Percentiles rank a stretch among this genome's conserved stretches.
phyloP scores from a whole-genome alignment of 2,888 invertebrate genomes.

The Cyaniris semiargus region DNA sequence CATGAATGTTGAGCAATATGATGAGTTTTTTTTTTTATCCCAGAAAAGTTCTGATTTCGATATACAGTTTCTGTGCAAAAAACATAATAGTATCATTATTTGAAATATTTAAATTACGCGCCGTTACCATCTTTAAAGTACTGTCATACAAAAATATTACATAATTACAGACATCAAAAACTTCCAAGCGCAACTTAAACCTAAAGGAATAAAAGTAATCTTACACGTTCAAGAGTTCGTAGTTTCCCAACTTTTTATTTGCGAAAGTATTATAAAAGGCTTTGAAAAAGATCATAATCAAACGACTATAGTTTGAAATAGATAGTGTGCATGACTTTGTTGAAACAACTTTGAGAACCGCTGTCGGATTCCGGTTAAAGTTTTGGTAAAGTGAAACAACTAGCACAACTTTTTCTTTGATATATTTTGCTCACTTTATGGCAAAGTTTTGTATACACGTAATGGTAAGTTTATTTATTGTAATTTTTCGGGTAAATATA shows the following conservation, averaged over 20 bases:
- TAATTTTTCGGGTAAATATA: neutral
- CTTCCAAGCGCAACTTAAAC: neutral
- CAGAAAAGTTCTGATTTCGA: no score
- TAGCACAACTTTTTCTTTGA: conserved; percentile 30
- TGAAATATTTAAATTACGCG: no score
- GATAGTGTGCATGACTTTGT: conserved; percentile 26
- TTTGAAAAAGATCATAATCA: conserved; percentile 18
- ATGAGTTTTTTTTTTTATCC: no score
- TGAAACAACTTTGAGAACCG: conserved; percentile 25
- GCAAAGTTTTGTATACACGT: conserved; percentile 11
- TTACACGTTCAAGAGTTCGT: neutral
- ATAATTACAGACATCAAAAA: neutral
- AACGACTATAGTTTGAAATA: conserved; percentile 24
- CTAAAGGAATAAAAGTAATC: neutral
- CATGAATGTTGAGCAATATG: no score
- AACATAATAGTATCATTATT: no score
- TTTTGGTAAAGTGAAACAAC: conserved; percentile 33
- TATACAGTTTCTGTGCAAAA: no score
- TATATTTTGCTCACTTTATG: conserved; percentile 28
- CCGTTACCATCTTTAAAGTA: no score
- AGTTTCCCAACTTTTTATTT: neutral
- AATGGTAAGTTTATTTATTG: conserved; percentile 11
- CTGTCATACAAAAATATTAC: no score
- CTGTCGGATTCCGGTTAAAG: conserved; percentile 31
- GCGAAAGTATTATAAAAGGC: conserved; percentile 4